Conservation (phyloP, 2,113 vertebrate species). For the Ifrita kowaldi region DNA sequence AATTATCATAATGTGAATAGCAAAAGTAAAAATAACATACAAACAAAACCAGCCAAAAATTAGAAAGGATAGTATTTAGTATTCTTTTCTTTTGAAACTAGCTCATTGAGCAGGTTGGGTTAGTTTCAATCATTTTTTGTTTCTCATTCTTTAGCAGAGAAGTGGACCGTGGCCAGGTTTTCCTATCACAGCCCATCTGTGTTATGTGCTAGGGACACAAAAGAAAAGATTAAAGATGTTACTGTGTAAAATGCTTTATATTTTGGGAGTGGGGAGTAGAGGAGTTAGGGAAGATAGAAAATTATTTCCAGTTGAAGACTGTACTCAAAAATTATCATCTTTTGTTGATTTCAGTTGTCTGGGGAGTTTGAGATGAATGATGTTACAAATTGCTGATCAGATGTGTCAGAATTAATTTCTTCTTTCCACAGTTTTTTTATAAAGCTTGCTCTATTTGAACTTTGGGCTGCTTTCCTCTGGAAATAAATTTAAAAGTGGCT, state of each 20-base stretch:
- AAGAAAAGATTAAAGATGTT: constrained; percentile 64
- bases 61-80: neutral
- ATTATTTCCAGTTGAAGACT: constrained; percentile 66
- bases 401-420: constrained; percentile 70
- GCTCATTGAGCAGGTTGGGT: neutral
- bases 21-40: neutral
- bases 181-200: constrained; percentile 54
- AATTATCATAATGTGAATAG: neutral
- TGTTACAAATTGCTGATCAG: constrained; percentile 67
- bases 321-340: constrained; percentile 51
- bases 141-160: constrained; percentile 54
- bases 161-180: constrained; percentile 59
- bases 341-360: constrained; percentile 53
- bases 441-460: constrained; percentile 46
- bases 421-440: constrained; percentile 36
- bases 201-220: constrained; percentile 51
- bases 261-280: neutral
- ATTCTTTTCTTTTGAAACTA: constrained; percentile 10
- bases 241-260: constrained; percentile 33
- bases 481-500: constrained; percentile 51
- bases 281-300: constrained; percentile 29
- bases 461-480: constrained; percentile 46
- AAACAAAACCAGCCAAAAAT: neutral
- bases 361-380: constrained; percentile 63
- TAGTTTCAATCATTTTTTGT: constrained; percentile 8